These are phyloP conservation scores for Cantharis lateralis DNA, from an alignment of 2,888 invertebrate genomes.

Conservation along the genomic window DNA sequence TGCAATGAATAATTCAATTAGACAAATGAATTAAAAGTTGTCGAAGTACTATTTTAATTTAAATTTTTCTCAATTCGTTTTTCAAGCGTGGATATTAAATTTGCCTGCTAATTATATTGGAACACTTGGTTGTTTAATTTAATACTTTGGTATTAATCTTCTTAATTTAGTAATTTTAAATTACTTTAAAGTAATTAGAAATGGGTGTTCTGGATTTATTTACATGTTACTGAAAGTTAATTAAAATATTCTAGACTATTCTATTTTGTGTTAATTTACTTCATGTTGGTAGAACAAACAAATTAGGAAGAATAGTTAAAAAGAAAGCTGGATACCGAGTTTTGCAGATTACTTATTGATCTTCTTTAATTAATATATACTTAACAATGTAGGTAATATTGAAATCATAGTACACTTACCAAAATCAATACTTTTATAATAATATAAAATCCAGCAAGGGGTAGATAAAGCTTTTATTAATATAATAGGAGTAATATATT, in stretches of 20 bases:
- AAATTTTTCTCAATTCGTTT: no score
- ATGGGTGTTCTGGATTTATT: not conserved
- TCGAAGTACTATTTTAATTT: not conserved
- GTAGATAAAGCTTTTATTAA: not conserved
- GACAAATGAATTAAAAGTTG: not conserved
- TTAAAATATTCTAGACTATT: not conserved
- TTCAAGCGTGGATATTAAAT: not conserved
- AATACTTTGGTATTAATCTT: not conserved
- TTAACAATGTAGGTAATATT: not conserved
- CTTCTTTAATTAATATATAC: not conserved
- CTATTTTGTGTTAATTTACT: not conserved
- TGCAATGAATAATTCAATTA: not conserved
- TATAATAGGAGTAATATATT: no score
- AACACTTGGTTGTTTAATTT: not conserved
- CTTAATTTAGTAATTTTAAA: not conserved
- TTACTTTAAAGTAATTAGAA: not conserved
- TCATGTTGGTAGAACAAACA: not conserved
- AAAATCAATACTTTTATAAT: not conserved
- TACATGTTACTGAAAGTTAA: not conserved
- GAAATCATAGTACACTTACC: not conserved
- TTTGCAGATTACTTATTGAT: not conserved
- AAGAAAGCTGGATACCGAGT: not conserved
- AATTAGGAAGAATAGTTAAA: not conserved
- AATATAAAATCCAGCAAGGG: no score
- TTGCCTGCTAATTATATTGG: not conserved